Base-by-base conservation (phyloP, 1,140 invertebrate genomes). In the Bombus haemorrhoidalis region DNA sequence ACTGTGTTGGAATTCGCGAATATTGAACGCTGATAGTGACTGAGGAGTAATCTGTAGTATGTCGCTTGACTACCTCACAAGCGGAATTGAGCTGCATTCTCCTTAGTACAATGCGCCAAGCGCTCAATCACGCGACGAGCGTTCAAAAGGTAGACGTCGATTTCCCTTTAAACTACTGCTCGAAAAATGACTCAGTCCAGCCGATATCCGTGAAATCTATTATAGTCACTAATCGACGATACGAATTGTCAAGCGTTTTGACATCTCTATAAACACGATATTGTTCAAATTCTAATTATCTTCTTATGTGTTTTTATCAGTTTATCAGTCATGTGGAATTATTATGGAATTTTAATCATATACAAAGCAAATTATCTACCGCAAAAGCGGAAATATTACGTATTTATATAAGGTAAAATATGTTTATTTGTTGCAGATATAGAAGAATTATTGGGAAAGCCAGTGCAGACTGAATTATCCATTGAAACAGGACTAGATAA, bases 401-500 rank as follows among this genome's bases (percentile, higher is more conserved):
- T 86, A 82, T 94, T 95, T 64, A 53, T 53, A 22, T 22, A 53
- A 22, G 6, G 22, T 22, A 22, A 53, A 53, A 53, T 53, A 53
- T 6, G 18, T 53, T 53, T 22, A 6, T 53, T 53, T 22, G 18
- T 53, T 53, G 28, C 93, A 97, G 97, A 96, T 91, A 96, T 96
- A 28, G 96, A 96, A 89, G 94, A 96, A 68, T 93, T 97, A 43
- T 92, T 97, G n/a, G 97, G 97, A 12, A 95, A 96, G 87, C 96
- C 97, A 22, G 96, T 97, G 81, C 97, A 97, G 92, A 93, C 94
- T 43, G 96, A 96, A 83, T 94, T 97, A 76, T 94, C 96, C 6
- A 92, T 93, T 1, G 97, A 97, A 93, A 97, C 96, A 41, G 97
- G 96, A n/a, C 94, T 97, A 34, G 96, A 97, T 88, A 94, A 96